These are phyloP conservation scores for Orchesella cincta DNA, from an alignment of 1,140 invertebrate genomes.

Conservation along the genomic window DNA sequence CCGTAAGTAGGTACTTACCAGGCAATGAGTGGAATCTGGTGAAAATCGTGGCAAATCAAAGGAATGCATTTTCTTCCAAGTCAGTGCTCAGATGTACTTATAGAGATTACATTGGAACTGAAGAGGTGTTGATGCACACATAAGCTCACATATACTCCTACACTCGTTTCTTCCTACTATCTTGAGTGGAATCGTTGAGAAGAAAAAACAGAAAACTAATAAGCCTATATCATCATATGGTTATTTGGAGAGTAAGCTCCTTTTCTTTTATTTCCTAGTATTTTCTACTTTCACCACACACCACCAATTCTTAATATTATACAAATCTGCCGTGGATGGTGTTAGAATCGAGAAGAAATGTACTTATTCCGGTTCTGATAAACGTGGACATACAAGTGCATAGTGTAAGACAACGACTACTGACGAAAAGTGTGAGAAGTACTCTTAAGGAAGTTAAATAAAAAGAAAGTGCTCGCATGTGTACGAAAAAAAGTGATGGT, in stretches of 20 bases:
- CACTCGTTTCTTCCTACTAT: too few relatives aligned
- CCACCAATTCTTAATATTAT: too few relatives aligned
- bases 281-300: too few relatives aligned
- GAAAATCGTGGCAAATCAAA: conserved; percentile 20
- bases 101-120: background rate
- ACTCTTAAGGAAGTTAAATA: conserved; percentile 13
- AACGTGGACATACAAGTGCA: background rate
- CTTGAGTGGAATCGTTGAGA: background rate
- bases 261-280: conserved; percentile 5
- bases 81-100: background rate
- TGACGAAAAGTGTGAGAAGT: background rate
- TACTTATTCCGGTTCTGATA: background rate
- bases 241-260: background rate
- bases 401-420: background rate
- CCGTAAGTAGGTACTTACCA: background rate
- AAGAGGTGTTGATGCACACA: conserved; percentile 1
- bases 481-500: too few relatives aligned
- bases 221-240: conserved; percentile 16
- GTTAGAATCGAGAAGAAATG: too few relatives aligned
- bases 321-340: too few relatives aligned
- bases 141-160: background rate
- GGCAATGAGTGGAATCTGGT: background rate
- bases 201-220: too few relatives aligned
- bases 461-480: conserved; percentile 10
- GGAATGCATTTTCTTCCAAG: conserved; percentile 17